A percentile compares a stretch with the other conserved stretches of the same genome.
Evolutionary conservation across 1,140 invertebrate species (phyloP).

Genomic region (Diorhabda sublineata): DNA sequence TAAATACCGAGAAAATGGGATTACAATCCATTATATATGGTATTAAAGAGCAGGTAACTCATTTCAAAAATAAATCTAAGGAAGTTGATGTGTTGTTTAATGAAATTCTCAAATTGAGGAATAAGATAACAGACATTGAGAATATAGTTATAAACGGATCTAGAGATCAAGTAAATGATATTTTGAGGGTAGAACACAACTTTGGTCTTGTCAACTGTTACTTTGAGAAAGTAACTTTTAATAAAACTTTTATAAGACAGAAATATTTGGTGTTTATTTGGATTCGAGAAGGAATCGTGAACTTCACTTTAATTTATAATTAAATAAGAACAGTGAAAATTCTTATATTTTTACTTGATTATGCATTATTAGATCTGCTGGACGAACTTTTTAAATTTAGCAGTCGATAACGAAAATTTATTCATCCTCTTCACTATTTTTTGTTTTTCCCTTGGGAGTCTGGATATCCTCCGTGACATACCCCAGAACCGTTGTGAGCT

Average conservation of each 20-base stretch:
- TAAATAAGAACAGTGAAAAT: too few relatives aligned
- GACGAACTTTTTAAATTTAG: constrained; percentile 12
- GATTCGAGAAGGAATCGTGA: too few relatives aligned
- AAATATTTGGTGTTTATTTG: too few relatives aligned
- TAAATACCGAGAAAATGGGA: constrained; percentile 49
- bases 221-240: constrained; percentile 41
- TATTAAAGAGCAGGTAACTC: constrained; percentile 52
- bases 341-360: too few relatives aligned
- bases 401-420: constrained; percentile 4
- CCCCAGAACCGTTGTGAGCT: constrained; percentile 35
- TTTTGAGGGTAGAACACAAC: constrained; percentile 36
- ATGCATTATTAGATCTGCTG: not conserved
- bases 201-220: constrained; percentile 33
- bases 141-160: constrained; percentile 34
- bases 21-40: constrained; percentile 50
- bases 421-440: constrained; percentile 9
- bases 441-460: constrained; percentile 20
- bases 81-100: constrained; percentile 50
- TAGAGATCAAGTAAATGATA: constrained; percentile 36
- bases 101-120: constrained; percentile 53
- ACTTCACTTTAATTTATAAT: too few relatives aligned
- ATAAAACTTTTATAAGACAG: too few relatives aligned
- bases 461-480: constrained; percentile 35
- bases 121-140: constrained; percentile 49
- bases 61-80: constrained; percentile 51